Evolutionary conservation across 2,113 vertebrate genomes (phyloP).

Genomic region (Glaucidium brasilianum): DNA sequence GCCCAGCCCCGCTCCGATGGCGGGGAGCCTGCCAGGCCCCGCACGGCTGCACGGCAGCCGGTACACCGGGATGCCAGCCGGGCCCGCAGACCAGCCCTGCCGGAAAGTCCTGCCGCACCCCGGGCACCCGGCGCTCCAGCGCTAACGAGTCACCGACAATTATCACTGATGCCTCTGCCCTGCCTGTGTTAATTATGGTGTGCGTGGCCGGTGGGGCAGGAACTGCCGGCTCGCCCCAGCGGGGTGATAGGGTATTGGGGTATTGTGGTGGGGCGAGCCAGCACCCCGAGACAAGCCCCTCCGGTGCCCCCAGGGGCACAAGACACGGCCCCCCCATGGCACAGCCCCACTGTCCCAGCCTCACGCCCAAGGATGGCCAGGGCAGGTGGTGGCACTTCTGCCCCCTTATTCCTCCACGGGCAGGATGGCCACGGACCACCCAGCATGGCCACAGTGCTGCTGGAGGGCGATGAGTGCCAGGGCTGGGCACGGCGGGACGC

Average conservation of each 20-base stretch:
- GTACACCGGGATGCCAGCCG: fast-evolving
- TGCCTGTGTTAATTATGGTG: background rate
- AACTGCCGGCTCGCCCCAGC: background rate
- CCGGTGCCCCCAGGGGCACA: background rate
- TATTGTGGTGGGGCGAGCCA: background rate
- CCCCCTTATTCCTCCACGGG: background rate
- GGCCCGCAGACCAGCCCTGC: background rate
- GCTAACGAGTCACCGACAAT: constrained; percentile 3
- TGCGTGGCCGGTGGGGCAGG: background rate
- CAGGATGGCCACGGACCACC: background rate
- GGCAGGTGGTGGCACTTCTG: background rate
- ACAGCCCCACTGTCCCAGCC: background rate
- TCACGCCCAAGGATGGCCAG: fast-evolving
- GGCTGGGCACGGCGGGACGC: fast-evolving
- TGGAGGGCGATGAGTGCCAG: background rate
- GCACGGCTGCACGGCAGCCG: fast-evolving
- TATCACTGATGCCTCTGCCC: constrained; percentile 7
- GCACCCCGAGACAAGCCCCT: background rate
- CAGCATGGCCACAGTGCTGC: background rate
- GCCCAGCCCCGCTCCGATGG: background rate
- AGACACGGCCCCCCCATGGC: background rate
- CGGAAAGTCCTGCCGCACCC: background rate
- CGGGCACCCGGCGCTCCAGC: background rate
- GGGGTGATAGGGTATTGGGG: background rate
- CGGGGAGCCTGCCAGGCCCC: background rate